These are phyloP conservation scores for Drosophila hamatofila DNA, from an alignment of 2,888 invertebrate genomes.

Conservation along the genomic window DNA sequence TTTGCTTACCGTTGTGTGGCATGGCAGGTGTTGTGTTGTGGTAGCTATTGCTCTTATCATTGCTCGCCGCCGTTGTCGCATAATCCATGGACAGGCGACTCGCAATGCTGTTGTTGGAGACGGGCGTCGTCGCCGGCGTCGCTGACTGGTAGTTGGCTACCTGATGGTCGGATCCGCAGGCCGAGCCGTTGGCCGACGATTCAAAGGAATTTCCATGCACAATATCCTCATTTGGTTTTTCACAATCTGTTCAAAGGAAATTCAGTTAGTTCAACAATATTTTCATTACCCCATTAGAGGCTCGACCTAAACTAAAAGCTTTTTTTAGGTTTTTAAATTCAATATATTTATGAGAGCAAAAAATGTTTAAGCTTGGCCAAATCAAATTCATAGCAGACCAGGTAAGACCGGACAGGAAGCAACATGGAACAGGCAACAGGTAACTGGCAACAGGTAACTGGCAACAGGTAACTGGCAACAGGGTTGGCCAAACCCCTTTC, in stretches of 20 bases:
- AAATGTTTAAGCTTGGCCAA: slow-evolving; percentile 32
- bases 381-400: slow-evolving; percentile 51
- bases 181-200: slow-evolving; percentile 75
- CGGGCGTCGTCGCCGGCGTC: slow-evolving; percentile 57
- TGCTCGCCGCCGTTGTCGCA: slow-evolving; percentile 64
- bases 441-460: slow-evolving; percentile 10
- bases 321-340: slow-evolving; percentile 43
- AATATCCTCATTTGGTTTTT: slow-evolving; percentile 81
- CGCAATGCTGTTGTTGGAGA: slow-evolving; percentile 60
- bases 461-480: not conserved
- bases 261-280: slow-evolving; percentile 51
- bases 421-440: slow-evolving; percentile 6
- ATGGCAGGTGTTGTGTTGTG: slow-evolving; percentile 69
- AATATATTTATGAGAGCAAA: slow-evolving; percentile 49
- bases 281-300: slow-evolving; percentile 36
- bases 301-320: slow-evolving; percentile 65
- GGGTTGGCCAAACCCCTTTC: slow-evolving; percentile 49
- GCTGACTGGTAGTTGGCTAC: slow-evolving; percentile 80
- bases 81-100: slow-evolving; percentile 75
- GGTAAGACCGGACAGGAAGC: slow-evolving; percentile 48
- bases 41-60: slow-evolving; percentile 83
- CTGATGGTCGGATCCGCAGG: slow-evolving; percentile 84
- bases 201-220: slow-evolving; percentile 79
- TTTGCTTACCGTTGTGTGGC: slow-evolving; percentile 81
- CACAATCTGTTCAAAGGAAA: slow-evolving; percentile 75